These are phyloP conservation scores for Pangasius djambal DNA, from an alignment of 2,797 vertebrate species.

Conservation along the genomic window DNA sequence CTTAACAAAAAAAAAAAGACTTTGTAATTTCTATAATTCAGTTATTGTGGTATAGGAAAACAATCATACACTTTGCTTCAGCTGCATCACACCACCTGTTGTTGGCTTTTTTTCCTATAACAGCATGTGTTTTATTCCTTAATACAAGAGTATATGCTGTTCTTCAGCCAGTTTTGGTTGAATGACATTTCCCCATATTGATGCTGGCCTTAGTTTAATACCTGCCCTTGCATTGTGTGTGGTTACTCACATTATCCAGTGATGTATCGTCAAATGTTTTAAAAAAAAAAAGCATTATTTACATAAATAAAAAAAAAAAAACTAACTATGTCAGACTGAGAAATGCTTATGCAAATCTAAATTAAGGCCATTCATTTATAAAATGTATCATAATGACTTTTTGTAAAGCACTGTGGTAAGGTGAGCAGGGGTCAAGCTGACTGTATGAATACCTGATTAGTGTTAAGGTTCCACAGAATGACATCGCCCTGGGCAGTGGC, in stretches of 20 bases:
- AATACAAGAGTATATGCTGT: not conserved
- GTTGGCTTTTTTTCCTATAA: not conserved
- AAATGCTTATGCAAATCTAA: not conserved
- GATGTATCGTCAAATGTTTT: not conserved
- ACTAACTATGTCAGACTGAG: not conserved
- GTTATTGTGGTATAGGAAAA: not conserved
- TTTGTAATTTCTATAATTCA: not conserved
- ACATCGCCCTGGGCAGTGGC: conserved; percentile 89
- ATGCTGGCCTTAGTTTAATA: not conserved
- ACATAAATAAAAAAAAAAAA: not conserved
- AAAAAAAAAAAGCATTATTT: not conserved
- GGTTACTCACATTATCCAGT: not conserved
- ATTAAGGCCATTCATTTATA: not conserved
- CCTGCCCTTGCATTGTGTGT: not conserved
- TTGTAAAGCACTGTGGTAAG: not conserved
- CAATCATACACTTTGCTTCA: not conserved
- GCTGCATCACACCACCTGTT: not conserved
- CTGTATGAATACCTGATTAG: conserved; percentile 75
- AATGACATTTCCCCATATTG: not conserved
- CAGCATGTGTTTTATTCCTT: not conserved
- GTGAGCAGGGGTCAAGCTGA: not conserved
- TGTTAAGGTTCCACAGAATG: conserved; percentile 83
- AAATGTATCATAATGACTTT: not conserved
- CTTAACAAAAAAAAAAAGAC: not conserved
- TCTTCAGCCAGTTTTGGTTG: not conserved